A percentile compares a stretch with the other conserved stretches of the same genome.
phyloP scores from a whole-genome alignment of 2,113 vertebrate species.

The Phoenicopterus ruber region DNA sequence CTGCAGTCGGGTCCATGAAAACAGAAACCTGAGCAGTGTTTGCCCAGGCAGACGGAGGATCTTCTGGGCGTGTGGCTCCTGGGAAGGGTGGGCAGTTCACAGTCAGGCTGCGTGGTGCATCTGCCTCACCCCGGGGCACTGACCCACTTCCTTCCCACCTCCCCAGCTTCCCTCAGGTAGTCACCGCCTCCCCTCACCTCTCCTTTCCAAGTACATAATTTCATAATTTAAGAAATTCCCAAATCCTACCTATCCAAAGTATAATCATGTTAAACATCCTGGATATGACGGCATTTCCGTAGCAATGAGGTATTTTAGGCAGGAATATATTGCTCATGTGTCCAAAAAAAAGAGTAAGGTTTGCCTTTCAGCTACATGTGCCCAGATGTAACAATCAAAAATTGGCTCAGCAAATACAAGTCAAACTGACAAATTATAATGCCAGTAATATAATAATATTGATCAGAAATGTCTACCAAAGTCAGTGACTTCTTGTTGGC shows the following conservation, averaged over 20 bases:
- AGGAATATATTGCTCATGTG: background rate
- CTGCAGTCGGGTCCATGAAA: background rate
- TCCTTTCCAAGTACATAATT: background rate
- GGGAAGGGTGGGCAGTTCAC: background rate
- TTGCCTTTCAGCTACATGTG: background rate
- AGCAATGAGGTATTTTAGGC: background rate
- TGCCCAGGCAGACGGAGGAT: background rate
- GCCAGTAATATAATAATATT: background rate
- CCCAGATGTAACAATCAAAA: background rate
- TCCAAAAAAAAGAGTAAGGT: rapidly evolving
- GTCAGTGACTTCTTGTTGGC: background rate
- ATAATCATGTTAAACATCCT: background rate
- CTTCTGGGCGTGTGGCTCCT: rapidly evolving
- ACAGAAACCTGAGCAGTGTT: background rate
- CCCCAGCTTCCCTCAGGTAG: background rate
- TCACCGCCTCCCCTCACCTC: background rate
- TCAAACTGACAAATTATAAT: background rate
- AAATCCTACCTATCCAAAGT: background rate
- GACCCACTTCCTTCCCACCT: background rate
- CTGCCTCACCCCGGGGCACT: background rate
- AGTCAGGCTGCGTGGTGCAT: background rate
- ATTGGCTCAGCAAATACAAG: background rate
- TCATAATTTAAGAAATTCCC: background rate
- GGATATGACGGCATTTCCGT: background rate
- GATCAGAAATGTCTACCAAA: background rate